Evolutionary conservation across 1,140 invertebrate species (phyloP).

Genomic region (Radopholus similis): DNA sequence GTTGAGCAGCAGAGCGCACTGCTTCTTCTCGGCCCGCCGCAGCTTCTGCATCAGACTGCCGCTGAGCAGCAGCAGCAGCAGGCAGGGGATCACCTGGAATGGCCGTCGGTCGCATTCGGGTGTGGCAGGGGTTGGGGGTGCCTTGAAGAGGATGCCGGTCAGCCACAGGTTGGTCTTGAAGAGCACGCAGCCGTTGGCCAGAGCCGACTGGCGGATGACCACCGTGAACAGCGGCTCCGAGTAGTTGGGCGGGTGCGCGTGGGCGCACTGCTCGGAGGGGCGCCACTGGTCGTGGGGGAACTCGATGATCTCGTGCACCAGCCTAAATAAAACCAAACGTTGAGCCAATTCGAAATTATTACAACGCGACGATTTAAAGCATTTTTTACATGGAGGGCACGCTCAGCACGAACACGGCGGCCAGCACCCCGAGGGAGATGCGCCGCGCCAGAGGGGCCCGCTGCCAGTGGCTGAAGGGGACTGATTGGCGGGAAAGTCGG

Average conservation of each 20-base stretch:
- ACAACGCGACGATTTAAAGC: no score
- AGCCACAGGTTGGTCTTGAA: conserved; percentile 56
- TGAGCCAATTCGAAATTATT: no score
- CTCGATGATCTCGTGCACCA: conserved; percentile 49
- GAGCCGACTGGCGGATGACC: conserved; percentile 30
- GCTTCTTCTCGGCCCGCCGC: conserved; percentile 42
- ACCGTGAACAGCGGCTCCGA: conserved; percentile 32
- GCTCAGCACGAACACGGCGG: conserved; percentile 40
- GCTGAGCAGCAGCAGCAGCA: conserved; percentile 42
- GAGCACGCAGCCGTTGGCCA: conserved; percentile 41
- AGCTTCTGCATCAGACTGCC: conserved; percentile 47
- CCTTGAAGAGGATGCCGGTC: conserved; percentile 52
- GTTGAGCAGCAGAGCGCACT: conserved; percentile 29
- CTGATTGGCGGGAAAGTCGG: background rate
- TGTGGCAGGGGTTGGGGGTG: background rate
- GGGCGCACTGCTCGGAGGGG: conserved; percentile 1
- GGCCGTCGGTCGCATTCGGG: background rate
- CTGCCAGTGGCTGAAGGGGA: conserved; percentile 47
- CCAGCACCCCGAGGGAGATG: conserved; percentile 38
- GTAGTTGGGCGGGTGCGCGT: conserved; percentile 33
- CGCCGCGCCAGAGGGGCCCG: conserved; percentile 34
- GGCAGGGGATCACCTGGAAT: conserved; percentile 49
- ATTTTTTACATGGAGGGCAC: conserved; percentile 50
- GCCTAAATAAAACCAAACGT: no score
- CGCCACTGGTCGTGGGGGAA: conserved; percentile 29